Base-by-base conservation (phyloP, 2,888 invertebrate species). In the Carcina quercana region DNA sequence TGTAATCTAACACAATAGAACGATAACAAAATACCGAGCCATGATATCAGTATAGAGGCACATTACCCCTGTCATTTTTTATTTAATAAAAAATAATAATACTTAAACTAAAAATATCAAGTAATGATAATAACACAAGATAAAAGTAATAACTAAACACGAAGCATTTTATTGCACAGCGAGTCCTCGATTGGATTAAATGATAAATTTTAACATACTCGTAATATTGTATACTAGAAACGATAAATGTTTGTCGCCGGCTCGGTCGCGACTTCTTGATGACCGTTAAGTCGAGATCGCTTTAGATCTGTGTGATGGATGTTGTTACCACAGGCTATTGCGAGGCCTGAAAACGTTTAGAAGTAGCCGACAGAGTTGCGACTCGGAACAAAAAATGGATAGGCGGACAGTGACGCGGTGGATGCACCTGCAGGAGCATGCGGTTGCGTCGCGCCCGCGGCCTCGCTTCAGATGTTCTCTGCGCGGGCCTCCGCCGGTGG, bases 401-500 rank as follows among this genome's bases (percentile, higher is more conserved):
- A 75, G 41, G 79, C 76, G 73, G 76, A 73, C 66, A 73, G 65
- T 66, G 72, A 70, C 54, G 69, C 67, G 30, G 69, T 68, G 36
- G 59, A 59, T 48, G 59, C 45, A 25, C 47, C 51, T 11, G 47
- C 38, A 31, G 60, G 53, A 42, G 58, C 45, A 42, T 39, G 50
- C 36, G 53, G 49, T 44, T 42, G 54, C 40, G 47, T 61, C 68
- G 67, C 59, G 64, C 78, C 82, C 82, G 80, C 80, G 53, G 78
- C 75, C 66, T 65, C 73, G 61, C 79, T 80, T 80, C 80, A 82
- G 59, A 82, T 84, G 65, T 83, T 66, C 59, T 74, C 79, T 52
- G 75, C 78, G 53, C 87, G 90, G 66, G 89, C 88, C 67, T 89
- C 89, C 37, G 58, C 62, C 40, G 66, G 62, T 17, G 68, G 60